Base-by-base conservation (phyloP, 2,888 invertebrate species). In the Cylloceria caligata region DNA sequence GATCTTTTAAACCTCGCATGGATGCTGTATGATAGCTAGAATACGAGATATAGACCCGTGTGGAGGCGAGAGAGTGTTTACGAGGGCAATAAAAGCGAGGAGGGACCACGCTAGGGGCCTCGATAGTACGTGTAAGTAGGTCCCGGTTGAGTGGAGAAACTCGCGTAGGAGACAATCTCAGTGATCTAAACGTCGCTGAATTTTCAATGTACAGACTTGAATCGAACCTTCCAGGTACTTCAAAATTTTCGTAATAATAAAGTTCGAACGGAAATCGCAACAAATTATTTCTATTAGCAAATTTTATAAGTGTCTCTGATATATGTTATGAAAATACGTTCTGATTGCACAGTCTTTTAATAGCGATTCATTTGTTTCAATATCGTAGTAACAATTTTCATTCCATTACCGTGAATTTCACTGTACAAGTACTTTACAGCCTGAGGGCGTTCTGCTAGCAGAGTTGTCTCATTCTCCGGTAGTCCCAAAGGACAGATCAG, bases 1-100 rank as follows among this genome's bases (percentile, higher is more conserved):
- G 39, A 73, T 69, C 57, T 71, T 71, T 78, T 65, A 65, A 67
- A 42, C 36, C 57, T 11, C 49, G 30, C 30, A 47, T 47, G 60
- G 74, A 78, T 49, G 78, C 73, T 78, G 73, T 69, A 42, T 34
- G 47, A 30, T 79, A 80, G 72, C 39, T 67, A 65, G 13, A 42
- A 64, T 64, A 52, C 19, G 55, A 13, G 55, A 55, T n/a, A 55
- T 30, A 55, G n/a, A 3, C 55, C 57, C 13, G 73, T 57, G 77
- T 42, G 81, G 73, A 78, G 77, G 77, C 77, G 81, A 62, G 55
- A 62, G 79, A 80, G 75, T 86, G 84, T 87, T 87, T 87, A 87
- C 84, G 84, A 86, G 83, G 74, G 83, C 86, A 86, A 83, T 84
- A 84, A 84, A 84, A 86, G 68, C 71, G 64, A 80, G 62, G 78